Evolutionary conservation across 2,888 invertebrate genomes (phyloP).

Genomic region (Pediacus dermestoides): DNA sequence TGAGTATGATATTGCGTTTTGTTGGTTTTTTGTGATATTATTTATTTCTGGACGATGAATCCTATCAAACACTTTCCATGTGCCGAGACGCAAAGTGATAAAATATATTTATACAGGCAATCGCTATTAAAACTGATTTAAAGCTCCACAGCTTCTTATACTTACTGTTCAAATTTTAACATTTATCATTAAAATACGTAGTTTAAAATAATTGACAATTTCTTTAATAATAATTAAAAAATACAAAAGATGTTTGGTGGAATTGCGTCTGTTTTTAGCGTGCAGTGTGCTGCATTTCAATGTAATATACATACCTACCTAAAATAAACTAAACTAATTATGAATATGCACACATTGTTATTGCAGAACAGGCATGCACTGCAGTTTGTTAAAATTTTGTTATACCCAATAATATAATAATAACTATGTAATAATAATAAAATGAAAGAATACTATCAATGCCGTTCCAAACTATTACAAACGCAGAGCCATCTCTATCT

Average conservation of each 20-base stretch:
- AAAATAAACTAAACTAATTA: too few species aligned
- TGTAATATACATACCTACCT: too few species aligned
- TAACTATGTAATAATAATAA: conserved; percentile 10
- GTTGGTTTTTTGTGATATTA: too few species aligned
- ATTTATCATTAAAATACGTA: conserved; percentile 5
- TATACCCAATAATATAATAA: conserved; percentile 7
- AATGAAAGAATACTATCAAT: conserved; percentile 19
- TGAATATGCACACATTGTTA: conserved; percentile 32
- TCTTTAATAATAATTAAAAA: conserved; percentile 18
- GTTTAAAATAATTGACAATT: neutral
- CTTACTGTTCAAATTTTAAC: conserved; percentile 20
- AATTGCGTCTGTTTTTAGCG: conserved; percentile 36
- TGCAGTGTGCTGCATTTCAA: conserved; percentile 32
- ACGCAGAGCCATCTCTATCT: conserved; percentile 20
- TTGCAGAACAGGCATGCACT: conserved; percentile 29
- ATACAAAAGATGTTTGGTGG: conserved; percentile 30
- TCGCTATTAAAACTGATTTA: conserved; percentile 34
- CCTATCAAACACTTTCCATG: conserved; percentile 38
- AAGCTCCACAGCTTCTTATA: conserved; percentile 34
- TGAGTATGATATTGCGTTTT: too few species aligned
- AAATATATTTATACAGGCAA: conserved; percentile 44
- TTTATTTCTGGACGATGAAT: too few species aligned
- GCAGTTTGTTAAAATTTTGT: conserved; percentile 18
- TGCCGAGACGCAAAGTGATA: conserved; percentile 45
- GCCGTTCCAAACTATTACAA: conserved; percentile 24